Percentiles rank a stretch among this genome's conserved stretches.
Evolutionary conservation across 2,797 vertebrate genomes (phyloP).

Genomic region (Cirrhinus mrigala): DNA sequence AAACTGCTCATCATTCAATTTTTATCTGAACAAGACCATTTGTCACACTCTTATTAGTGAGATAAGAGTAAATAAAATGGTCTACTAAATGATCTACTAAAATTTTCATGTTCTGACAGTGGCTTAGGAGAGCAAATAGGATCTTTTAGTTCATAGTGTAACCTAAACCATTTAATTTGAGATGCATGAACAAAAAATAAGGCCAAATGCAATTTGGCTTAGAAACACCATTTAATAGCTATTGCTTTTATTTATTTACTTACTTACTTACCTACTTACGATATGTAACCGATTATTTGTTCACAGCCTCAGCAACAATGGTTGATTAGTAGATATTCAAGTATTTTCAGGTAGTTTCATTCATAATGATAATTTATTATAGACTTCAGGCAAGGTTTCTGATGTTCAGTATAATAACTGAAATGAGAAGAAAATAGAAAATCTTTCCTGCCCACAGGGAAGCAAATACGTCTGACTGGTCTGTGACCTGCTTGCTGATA

Average conservation of each 20-base stretch:
- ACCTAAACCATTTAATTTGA: no score
- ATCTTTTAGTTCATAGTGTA: no score
- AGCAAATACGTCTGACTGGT: slow-evolving; percentile 12
- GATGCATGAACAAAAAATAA: no score
- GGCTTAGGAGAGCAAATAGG: no score
- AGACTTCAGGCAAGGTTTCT: slow-evolving; percentile 8
- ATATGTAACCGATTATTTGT: neutral
- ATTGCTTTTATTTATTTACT: neutral
- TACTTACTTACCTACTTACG: neutral
- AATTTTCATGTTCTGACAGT: no score
- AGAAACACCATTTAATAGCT: neutral
- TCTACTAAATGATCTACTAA: no score
- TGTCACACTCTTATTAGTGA: no score
- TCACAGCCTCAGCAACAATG: neutral
- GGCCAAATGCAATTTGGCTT: no score
- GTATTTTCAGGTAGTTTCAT: neutral
- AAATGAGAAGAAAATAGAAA: neutral
- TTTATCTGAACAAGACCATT: neutral
- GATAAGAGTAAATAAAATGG: no score
- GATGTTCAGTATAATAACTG: neutral
- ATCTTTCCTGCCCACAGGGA: neutral
- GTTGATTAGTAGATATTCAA: neutral
- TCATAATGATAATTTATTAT: neutral
- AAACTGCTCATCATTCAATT: neutral
- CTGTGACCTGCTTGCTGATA: slow-evolving; percentile 17